Evolutionary conservation across 1,140 invertebrate genomes (phyloP).

Genomic region (Pogonus chalceus): DNA sequence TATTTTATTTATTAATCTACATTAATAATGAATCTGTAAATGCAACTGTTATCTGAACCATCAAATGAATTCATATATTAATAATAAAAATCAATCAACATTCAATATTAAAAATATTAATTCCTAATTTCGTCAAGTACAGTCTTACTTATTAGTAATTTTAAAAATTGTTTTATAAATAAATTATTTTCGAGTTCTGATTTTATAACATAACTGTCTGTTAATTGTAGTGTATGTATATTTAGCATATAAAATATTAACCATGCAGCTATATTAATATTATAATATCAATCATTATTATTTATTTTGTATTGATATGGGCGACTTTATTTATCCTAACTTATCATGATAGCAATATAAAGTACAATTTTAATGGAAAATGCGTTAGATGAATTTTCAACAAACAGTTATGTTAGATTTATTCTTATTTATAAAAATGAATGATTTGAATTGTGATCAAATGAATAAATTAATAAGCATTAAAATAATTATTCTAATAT

Average conservation of each 20-base stretch:
- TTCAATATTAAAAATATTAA: neutral
- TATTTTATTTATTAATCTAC: neutral
- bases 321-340: too few species aligned
- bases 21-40: neutral
- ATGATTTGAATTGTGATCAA: too few species aligned
- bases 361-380: too few species aligned
- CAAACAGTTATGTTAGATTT: too few species aligned
- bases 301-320: neutral
- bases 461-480: too few species aligned
- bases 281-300: too few species aligned
- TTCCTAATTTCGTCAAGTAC: neutral
- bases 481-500: too few species aligned
- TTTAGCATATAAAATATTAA: neutral
- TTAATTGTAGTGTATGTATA: neutral
- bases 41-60: neutral
- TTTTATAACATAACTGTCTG: neutral
- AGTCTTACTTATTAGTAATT: neutral
- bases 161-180: neutral
- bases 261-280: neutral
- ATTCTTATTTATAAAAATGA: too few species aligned
- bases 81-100: too few species aligned
- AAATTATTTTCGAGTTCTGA: neutral
- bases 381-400: too few species aligned
- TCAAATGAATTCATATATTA: neutral
- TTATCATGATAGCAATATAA: too few species aligned